Percentiles rank a stretch among this genome's conserved stretches.
Conservation (phyloP, 2,797 vertebrate species). For the Coccyzus lansbergi region DNA sequence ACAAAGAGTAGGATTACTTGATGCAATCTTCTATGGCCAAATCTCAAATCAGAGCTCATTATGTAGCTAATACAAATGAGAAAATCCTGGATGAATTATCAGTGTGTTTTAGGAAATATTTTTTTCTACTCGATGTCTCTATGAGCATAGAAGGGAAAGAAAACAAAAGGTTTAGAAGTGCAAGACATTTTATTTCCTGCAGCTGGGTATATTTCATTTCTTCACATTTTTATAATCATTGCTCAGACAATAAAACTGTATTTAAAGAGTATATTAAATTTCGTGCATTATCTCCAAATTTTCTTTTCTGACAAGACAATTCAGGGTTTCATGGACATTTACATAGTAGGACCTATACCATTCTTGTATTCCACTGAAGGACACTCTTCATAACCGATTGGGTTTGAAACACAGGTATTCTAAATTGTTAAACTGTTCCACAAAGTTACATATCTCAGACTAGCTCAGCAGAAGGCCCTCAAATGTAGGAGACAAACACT, state of each 20-base stretch:
- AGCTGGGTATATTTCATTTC: neutral
- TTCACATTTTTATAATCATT: neutral
- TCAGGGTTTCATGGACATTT: neutral
- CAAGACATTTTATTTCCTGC: neutral
- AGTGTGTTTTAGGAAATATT: neutral
- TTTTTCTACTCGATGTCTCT: neutral
- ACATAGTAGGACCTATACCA: no score
- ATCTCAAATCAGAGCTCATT: neutral
- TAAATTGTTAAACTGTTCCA: neutral
- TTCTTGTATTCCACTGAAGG: neutral
- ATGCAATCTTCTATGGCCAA: neutral
- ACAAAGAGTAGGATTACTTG: neutral
- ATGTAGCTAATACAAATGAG: neutral
- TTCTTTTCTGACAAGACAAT: neutral
- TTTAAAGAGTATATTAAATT: neutral
- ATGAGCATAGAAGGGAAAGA: neutral
- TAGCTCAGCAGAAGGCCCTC: neutral
- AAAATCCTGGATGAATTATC: neutral
- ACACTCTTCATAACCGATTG: accelerated
- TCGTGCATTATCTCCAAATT: neutral
- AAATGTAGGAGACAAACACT: neutral
- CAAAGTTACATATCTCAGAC: neutral
- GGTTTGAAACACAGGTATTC: neutral
- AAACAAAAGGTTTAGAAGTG: neutral
- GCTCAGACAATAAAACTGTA: neutral